Percentiles rank a stretch among this genome's conserved stretches.
Evolutionary conservation across 1,140 invertebrate genomes (phyloP).

Genomic region (Papilio polyxenes): DNA sequence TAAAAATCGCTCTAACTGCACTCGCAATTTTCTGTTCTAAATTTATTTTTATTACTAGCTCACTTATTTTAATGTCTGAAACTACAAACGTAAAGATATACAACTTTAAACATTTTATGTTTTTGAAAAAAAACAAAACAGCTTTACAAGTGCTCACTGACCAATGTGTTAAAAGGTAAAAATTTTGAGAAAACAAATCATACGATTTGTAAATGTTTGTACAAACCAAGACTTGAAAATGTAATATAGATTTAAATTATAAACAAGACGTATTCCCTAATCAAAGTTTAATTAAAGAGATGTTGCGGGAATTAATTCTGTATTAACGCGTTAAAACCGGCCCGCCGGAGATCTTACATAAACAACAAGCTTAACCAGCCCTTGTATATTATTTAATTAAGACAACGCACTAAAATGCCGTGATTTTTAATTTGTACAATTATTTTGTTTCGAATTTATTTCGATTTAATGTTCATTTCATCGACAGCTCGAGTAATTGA

Average conservation of each 20-base stretch:
- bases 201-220: neutral
- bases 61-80: neutral
- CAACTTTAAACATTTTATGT: neutral
- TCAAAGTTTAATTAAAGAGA: conserved; percentile 68
- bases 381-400: conserved; percentile 57
- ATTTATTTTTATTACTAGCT: conserved; percentile 21
- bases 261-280: conserved; percentile 64
- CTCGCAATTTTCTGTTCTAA: neutral
- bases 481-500: no score
- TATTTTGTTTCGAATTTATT: neutral
- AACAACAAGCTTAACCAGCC: conserved; percentile 58
- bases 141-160: no score
- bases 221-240: neutral
- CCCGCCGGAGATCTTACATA: conserved; percentile 56
- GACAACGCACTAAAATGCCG: neutral
- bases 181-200: neutral
- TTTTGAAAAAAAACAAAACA: neutral
- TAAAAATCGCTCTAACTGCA: conserved; percentile 6
- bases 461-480: neutral
- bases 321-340: conserved; percentile 62
- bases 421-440: neutral
- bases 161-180: neutral
- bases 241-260: conserved; percentile 28
- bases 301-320: conserved; percentile 68
- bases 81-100: neutral